Conservation (phyloP, 2,797 vertebrate species). For the Caiman crocodilus region DNA sequence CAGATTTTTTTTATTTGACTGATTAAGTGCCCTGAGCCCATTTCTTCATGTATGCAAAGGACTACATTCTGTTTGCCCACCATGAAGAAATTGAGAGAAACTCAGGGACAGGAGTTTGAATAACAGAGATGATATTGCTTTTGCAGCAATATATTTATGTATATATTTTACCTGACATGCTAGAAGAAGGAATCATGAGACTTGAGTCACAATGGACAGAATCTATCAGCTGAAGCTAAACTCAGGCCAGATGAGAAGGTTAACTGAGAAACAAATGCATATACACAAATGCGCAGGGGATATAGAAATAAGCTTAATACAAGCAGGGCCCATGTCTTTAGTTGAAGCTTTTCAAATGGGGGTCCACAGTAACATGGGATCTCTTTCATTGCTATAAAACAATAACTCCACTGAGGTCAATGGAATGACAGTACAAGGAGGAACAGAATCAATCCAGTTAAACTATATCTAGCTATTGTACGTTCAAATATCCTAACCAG, state of each 20-base stretch:
- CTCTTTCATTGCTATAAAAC: neutral
- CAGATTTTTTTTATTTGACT: neutral
- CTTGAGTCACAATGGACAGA: neutral
- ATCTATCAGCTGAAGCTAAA: neutral
- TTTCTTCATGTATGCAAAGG: neutral
- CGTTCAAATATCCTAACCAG: neutral
- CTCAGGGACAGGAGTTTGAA: neutral
- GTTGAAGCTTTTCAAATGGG: neutral
- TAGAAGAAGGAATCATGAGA: neutral
- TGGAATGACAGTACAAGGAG: neutral
- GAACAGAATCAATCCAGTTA: neutral
- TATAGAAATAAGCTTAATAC: neutral
- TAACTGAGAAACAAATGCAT: neutral
- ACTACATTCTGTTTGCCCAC: neutral
- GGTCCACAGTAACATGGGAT: neutral
- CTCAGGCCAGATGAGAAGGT: neutral
- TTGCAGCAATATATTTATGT: neutral
- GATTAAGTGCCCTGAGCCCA: neutral
- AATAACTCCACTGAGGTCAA: neutral
- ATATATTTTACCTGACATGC: neutral
- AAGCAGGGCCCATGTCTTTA: too few species aligned
- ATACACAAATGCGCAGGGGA: neutral
- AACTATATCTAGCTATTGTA: neutral
- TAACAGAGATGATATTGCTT: neutral
- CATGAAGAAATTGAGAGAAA: neutral